phyloP scores from a whole-genome alignment of 2,113 vertebrate species.

The Zosterops borbonicus region DNA sequence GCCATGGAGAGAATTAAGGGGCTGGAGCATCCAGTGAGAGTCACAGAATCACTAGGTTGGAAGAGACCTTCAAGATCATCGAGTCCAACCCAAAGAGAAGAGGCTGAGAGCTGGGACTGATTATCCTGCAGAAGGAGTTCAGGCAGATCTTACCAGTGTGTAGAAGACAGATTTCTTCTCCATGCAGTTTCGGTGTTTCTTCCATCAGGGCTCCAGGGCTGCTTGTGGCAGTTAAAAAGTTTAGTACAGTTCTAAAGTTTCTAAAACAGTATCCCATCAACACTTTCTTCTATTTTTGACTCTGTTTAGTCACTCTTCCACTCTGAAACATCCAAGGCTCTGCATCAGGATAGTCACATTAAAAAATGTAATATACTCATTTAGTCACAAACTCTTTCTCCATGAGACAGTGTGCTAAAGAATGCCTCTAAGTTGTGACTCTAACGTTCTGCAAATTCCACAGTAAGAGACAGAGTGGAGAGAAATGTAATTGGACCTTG shows the following conservation, averaged over 20 bases:
- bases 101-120: neutral
- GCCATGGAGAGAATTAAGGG: neutral
- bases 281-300: neutral
- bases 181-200: neutral
- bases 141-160: neutral
- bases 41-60: neutral
- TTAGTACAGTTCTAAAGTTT: neutral
- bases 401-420: neutral
- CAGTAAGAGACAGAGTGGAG: neutral
- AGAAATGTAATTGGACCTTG: neutral
- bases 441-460: neutral
- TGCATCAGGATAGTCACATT: accelerated
- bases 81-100: neutral
- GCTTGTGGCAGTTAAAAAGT: neutral
- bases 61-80: neutral
- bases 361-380: neutral
- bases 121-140: neutral
- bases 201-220: neutral
- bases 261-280: neutral
- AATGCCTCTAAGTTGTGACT: neutral
- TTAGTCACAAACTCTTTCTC: neutral
- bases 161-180: neutral
- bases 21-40: neutral
- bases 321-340: neutral
- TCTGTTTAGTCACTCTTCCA: neutral